A percentile compares a stretch with the other conserved stretches of the same genome.
These are phyloP conservation scores for Plagodis dolabraria DNA, from an alignment of 2,888 invertebrate species.

Conservation along the genomic window DNA sequence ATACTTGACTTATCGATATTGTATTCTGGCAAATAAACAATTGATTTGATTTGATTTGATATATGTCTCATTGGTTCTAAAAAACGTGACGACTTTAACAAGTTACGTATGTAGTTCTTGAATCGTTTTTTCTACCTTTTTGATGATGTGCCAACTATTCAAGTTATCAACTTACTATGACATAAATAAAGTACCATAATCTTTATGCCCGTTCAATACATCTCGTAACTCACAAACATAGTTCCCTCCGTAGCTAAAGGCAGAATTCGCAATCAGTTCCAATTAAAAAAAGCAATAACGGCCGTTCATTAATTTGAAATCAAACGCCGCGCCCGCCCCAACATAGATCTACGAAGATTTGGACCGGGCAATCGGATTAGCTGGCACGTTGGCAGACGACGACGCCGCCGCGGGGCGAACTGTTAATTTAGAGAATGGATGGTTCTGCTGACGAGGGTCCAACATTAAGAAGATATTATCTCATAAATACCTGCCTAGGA, in stretches of 20 bases:
- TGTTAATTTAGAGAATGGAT: constrained; percentile 3
- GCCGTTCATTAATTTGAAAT: constrained; percentile 12
- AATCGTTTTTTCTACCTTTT: too few relatives aligned
- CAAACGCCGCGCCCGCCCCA: constrained; percentile 4
- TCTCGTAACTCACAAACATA: too few relatives aligned
- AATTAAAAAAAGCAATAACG: constrained; percentile 19
- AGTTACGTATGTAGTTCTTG: too few relatives aligned
- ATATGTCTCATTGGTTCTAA: too few relatives aligned
- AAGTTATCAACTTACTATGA: too few relatives aligned
- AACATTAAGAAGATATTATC: constrained; percentile 16
- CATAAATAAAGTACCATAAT: too few relatives aligned
- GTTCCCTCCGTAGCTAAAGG: background rate
- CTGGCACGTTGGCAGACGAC: background rate
- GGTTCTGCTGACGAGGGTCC: constrained; percentile 10
- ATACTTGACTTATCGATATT: too few relatives aligned
- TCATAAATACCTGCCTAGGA: constrained; percentile 5
- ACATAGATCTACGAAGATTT: constrained; percentile 4
- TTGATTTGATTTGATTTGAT: too few relatives aligned
- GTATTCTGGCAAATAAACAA: too few relatives aligned
- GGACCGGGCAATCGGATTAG: background rate
- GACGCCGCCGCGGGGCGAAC: constrained; percentile 17
- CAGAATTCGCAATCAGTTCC: constrained; percentile 10
- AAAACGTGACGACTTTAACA: too few relatives aligned
- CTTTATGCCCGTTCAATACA: too few relatives aligned
- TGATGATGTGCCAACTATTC: too few relatives aligned